Conservation (phyloP, 1,140 invertebrate genomes). For the Cotesia vestalis region DNA sequence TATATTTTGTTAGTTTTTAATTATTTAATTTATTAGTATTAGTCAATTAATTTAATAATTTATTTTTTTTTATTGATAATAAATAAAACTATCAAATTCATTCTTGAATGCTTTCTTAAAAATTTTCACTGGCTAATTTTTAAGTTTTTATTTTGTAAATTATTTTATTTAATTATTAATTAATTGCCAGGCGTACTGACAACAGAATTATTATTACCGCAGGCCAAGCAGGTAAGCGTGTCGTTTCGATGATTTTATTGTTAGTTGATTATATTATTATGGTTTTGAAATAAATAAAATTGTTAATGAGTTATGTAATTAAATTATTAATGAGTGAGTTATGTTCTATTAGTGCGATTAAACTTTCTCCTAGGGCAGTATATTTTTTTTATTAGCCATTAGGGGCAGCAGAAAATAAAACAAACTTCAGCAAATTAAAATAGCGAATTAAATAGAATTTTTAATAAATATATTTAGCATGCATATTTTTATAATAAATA, state of each 20-base stretch:
- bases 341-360: slow-evolving; percentile 33
- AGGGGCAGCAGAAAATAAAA: slow-evolving; percentile 49
- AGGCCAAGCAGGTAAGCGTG: slow-evolving; percentile 59
- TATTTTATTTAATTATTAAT: slow-evolving; percentile 10
- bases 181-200: slow-evolving; percentile 25
- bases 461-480: neutral
- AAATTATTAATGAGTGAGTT: too few relatives aligned
- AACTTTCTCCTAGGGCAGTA: slow-evolving; percentile 37
- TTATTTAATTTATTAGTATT: neutral
- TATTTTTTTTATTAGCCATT: slow-evolving; percentile 40
- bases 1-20: neutral
- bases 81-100: too few relatives aligned
- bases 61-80: neutral
- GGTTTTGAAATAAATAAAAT: slow-evolving; percentile 35
- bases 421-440: slow-evolving; percentile 50
- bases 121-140: neutral
- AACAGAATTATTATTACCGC: slow-evolving; percentile 30
- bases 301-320: too few relatives aligned
- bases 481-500: too few relatives aligned
- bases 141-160: neutral
- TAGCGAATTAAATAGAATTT: slow-evolving; percentile 48
- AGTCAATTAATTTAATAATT: neutral
- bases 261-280: slow-evolving; percentile 13
- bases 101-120: too few relatives aligned
- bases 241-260: slow-evolving; percentile 45